A percentile compares a stretch with the other conserved stretches of the same genome.
Conservation (phyloP, 1,140 invertebrate species). For the Whitmania pigra region DNA sequence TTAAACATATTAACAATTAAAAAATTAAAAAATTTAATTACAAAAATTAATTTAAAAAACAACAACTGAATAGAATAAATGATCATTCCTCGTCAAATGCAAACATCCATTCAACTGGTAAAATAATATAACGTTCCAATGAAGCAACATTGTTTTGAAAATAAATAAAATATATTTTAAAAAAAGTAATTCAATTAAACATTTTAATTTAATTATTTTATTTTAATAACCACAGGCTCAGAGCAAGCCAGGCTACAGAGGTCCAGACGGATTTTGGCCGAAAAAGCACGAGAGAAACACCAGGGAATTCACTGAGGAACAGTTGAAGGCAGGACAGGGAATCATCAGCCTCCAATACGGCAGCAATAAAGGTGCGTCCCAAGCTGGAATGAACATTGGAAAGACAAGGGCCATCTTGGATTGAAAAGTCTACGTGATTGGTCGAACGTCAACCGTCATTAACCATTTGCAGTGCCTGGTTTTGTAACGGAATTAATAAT, state of each 20-base stretch:
- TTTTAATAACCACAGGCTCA: conserved; percentile 17
- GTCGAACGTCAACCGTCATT: too few species aligned
- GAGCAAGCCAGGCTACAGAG: conserved; percentile 6
- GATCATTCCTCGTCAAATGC: too few species aligned
- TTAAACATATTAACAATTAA: background rate
- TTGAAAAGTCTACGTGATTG: conserved; percentile 1
- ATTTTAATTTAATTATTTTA: too few species aligned
- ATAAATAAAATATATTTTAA: too few species aligned
- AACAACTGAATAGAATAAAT: too few species aligned
- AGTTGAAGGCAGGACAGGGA: conserved; percentile 70
- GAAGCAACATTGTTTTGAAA: too few species aligned
- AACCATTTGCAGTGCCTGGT: too few species aligned
- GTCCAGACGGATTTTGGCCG: conserved; percentile 46
- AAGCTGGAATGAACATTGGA: conserved; percentile 69
- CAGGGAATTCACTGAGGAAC: conserved; percentile 63
- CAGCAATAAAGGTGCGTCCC: conserved; percentile 28
- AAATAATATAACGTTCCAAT: background rate
- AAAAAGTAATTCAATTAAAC: background rate
- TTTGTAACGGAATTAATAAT: too few species aligned
- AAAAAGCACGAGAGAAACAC: conserved; percentile 84
- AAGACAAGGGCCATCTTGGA: conserved; percentile 46
- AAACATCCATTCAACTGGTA: background rate
- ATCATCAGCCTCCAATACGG: conserved; percentile 77
- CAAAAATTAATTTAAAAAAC: too few species aligned
- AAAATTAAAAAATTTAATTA: too few species aligned